Evolutionary conservation across 2,797 vertebrate genomes (phyloP).

Genomic region (Cygnus olor): DNA sequence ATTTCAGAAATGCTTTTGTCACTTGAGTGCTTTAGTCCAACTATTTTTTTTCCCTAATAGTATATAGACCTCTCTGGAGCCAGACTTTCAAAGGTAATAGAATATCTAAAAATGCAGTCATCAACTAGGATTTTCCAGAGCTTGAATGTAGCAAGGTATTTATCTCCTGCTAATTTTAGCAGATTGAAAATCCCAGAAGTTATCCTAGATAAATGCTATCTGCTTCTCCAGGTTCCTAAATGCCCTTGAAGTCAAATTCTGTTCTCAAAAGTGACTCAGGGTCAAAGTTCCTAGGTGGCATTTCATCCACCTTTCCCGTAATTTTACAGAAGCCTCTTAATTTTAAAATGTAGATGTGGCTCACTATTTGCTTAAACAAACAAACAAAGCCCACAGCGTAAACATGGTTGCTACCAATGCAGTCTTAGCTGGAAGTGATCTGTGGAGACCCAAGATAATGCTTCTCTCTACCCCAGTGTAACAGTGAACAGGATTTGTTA

Average conservation of each 20-base stretch:
- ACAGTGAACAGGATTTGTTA: conserved; percentile 33
- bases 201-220: conserved; percentile 21
- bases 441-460: conserved; percentile 28
- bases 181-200: conserved; percentile 37
- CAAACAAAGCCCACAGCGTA: not conserved
- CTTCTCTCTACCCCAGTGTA: not conserved
- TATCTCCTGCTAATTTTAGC: conserved; percentile 54
- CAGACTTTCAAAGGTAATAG: not conserved
- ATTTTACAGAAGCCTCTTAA: not conserved
- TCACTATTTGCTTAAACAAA: conserved; percentile 4
- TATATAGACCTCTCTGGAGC: not conserved
- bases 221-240: conserved; percentile 12
- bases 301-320: not conserved
- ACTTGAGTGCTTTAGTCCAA: not conserved
- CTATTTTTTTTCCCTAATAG: not conserved
- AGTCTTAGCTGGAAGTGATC: conserved; percentile 4
- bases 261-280: not conserved
- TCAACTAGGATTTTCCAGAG: conserved; percentile 16
- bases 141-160: conserved; percentile 21
- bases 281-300: not conserved
- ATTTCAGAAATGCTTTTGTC: not conserved
- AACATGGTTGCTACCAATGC: not conserved
- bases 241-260: not conserved
- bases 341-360: not conserved
- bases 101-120: conserved; percentile 21